Evolutionary conservation across 2,797 vertebrate genomes (phyloP), one percentile per base, ranked within the genome.

Genomic region (Hemibagrus guttatus): DNA sequence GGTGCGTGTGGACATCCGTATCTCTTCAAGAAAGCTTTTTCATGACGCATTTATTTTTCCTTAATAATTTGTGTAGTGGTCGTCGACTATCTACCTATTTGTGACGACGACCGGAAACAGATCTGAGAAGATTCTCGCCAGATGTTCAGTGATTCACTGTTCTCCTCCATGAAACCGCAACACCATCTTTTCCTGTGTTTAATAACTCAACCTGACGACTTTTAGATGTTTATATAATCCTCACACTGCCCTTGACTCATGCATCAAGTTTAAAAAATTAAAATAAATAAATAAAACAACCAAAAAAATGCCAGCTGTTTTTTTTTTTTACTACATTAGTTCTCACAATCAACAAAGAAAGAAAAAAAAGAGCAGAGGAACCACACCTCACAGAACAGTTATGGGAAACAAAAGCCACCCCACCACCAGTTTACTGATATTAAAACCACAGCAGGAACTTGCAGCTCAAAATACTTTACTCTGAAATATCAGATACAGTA

Each of bases 401-500:
- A 79, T 35, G 74, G 61, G 74, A 79, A 79, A 79, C 74, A 64
- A 72, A 84, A 49, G 54, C 56, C 69, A 63, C 69, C 69, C 56
- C 69, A 63, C 69, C 69, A 74, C 11, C 39, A 72, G 46, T 17
- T 78, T 39, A 83, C 64, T 71, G 82, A 26, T 58, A 76, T 35
- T 31, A 59, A 86, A 72, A 81, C 79, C 69, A 85, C 84, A 79
- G 84, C 74, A 68, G 49, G 42, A 85, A 68, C 35, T 85, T 66
- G 4, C 35, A 69, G 28, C 76, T 59, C 31, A 58, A 80, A 59
- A 59, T 80, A 59, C 56, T 59, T 13, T 19, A 5, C 11, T 2
- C 19, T 59, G 54, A 79, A 39, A 39, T 8, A 23, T 59, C 54
- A 66, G 21, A 75, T 66, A 64, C 26, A 64, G 9, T 12, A 4